Base-by-base conservation (phyloP, 1,140 invertebrate genomes). In the Antheraea mylitta region DNA sequence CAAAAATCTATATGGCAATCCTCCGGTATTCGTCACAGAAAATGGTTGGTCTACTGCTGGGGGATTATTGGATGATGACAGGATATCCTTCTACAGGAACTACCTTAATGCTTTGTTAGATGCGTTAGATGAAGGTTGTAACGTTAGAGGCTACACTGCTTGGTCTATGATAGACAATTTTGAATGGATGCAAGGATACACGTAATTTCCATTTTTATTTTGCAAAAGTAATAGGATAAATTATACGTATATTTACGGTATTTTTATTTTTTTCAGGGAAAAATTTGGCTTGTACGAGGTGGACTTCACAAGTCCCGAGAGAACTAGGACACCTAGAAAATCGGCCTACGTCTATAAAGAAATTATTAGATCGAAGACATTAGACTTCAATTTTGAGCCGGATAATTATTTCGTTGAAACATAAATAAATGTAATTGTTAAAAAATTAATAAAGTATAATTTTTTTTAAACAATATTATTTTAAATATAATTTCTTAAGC, bases 151-250 rank as follows among this genome's bases (percentile, higher is more conserved):
- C 0, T 97, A 96, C 72, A 94, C 94, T 36, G 93, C 93, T 19
- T 96, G 95, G 96, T 95, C 94, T 64, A 77, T 96, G 22, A 93
- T 96, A 90, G 96, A 97, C 73, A 96, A 95, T 75, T 96, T 95
- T 76, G 96, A 96, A 85, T 96, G 95, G 95, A 87, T 91, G 60
- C 88, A 85, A n/a, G 94, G 94, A 63, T 94, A 93, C 75, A 91
- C 84, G 92, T 94, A 79, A 89, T 88, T 87, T 66, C 42, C 13
- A 63, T 69, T 61, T n/a, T 30, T 60, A 22, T 36, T 30, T 61
- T 30, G 0, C 13, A 36, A 18, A 42, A 42, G 8, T 42, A 42
- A 19, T 18, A 19, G 13, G 18, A 63, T 36, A 63, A 63, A 36
- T n/a, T n/a, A n/a, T n/a, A n/a, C n/a, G n/a, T n/a, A n/a, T n/a